phyloP scores from a whole-genome alignment of 2,797 vertebrate genomes.

The Malurus splendens region DNA sequence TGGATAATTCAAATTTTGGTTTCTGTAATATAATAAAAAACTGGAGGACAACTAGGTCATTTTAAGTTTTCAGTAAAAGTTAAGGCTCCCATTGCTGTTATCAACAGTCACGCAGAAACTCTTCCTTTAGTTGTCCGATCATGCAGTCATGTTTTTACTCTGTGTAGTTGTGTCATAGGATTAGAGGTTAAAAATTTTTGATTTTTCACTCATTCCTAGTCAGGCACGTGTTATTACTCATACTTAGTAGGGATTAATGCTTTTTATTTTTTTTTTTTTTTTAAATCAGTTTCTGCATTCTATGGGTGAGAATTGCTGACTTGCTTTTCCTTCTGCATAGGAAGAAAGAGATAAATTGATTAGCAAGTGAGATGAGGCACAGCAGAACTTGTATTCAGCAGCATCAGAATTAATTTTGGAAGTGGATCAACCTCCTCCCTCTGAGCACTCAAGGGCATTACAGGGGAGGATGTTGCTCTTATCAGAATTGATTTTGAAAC shows the following conservation, averaged over 20 bases:
- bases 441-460: constrained; percentile 58
- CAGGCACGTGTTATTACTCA: background rate
- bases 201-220: background rate
- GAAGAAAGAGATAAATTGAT: constrained; percentile 64
- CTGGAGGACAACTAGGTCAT: background rate
- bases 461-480: constrained; percentile 51
- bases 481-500: background rate
- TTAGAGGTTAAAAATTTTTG: background rate
- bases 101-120: background rate
- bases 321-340: constrained; percentile 25
- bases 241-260: background rate
- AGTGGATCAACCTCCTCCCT: constrained; percentile 62
- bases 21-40: background rate
- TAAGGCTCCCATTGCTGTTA: background rate
- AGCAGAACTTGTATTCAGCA: constrained; percentile 54
- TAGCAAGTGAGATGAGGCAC: constrained; percentile 62
- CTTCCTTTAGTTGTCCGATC: background rate
- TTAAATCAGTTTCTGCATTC: background rate
- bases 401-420: constrained; percentile 68
- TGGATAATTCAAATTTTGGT: background rate
- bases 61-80: background rate
- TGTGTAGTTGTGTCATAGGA: background rate
- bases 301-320: background rate
- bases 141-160: background rate
- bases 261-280: background rate